phyloP scores from a whole-genome alignment of 2,797 vertebrate species.

The Ptychadena robeensis region DNA sequence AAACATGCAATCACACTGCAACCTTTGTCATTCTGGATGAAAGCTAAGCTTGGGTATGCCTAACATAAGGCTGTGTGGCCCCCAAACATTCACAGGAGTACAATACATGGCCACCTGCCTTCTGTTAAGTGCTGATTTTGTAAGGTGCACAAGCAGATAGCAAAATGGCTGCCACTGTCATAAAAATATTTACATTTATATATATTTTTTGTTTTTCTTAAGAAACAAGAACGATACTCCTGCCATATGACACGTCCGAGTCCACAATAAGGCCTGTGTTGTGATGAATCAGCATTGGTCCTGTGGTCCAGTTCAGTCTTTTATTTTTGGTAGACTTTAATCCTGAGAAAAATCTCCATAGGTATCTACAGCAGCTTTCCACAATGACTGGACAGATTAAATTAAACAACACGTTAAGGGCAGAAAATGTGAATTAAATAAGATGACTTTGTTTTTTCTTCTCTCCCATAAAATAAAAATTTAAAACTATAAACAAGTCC shows the following conservation, averaged over 20 bases:
- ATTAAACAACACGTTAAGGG: slow-evolving; percentile 65
- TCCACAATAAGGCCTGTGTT: slow-evolving; percentile 73
- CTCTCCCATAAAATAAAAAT: slow-evolving; percentile 67
- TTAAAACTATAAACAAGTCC: slow-evolving; percentile 67
- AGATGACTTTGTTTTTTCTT: slow-evolving; percentile 66
- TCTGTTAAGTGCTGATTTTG: slow-evolving; percentile 79
- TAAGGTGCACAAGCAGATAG: slow-evolving; percentile 92
- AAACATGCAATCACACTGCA: background rate
- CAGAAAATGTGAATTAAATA: slow-evolving; percentile 57
- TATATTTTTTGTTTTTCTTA: slow-evolving; percentile 63
- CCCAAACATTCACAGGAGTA: slow-evolving; percentile 25
- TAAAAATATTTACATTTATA: slow-evolving; percentile 87
- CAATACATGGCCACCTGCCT: slow-evolving; percentile 70
- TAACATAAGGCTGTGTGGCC: background rate
- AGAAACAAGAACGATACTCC: slow-evolving; percentile 71
- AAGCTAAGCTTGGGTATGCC: background rate
- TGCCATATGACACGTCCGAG: slow-evolving; percentile 83
- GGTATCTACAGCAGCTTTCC: slow-evolving; percentile 72
- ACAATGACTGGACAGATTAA: slow-evolving; percentile 72
- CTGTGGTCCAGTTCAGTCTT: slow-evolving; percentile 30
- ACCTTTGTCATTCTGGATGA: background rate
- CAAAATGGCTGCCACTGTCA: slow-evolving; percentile 78
- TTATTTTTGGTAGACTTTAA: slow-evolving; percentile 66
- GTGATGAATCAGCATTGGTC: slow-evolving; percentile 76
- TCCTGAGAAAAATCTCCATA: slow-evolving; percentile 78